Percentiles rank a stretch among this genome's conserved stretches.
These are phyloP conservation scores for Litoditis marina DNA, from an alignment of 2,888 invertebrate species.

Conservation along the genomic window DNA sequence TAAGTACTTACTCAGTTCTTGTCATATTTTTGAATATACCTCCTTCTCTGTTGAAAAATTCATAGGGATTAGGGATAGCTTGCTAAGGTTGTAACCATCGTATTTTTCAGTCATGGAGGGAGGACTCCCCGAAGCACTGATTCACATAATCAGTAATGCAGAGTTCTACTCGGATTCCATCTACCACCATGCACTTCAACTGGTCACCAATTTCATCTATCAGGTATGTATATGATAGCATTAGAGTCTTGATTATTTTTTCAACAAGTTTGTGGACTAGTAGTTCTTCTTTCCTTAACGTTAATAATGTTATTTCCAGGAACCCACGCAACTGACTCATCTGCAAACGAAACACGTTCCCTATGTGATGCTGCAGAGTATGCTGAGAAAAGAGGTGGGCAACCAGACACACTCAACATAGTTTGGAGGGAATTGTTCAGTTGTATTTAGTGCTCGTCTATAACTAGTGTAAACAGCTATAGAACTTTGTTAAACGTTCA, in stretches of 20 bases:
- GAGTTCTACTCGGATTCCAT: conserved; percentile 84
- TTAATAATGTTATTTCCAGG: conserved; percentile 59
- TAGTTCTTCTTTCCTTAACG: background rate
- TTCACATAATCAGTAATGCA: conserved; percentile 79
- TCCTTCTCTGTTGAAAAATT: too few species aligned
- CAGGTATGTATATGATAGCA: conserved; percentile 63
- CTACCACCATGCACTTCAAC: conserved; percentile 65
- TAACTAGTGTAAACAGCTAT: too few species aligned
- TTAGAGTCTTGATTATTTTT: too few species aligned
- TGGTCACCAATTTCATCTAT: conserved; percentile 71
- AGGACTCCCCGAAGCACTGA: conserved; percentile 75
- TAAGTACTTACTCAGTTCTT: too few species aligned
- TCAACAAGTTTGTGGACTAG: too few species aligned
- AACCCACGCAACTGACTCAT: conserved; percentile 78
- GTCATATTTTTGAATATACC: too few species aligned
- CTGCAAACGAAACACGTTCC: conserved; percentile 83
- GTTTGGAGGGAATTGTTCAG: background rate
- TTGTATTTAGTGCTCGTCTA: background rate
- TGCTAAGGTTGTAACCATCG: too few species aligned
- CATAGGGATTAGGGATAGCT: too few species aligned
- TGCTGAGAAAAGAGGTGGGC: conserved; percentile 77
- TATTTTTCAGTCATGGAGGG: conserved; percentile 79
- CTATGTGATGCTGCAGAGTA: conserved; percentile 78
- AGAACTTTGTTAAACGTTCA: too few species aligned
- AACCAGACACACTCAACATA: background rate